Base-by-base conservation (phyloP, 2,113 vertebrate genomes). In the Planiliza haematocheilus region DNA sequence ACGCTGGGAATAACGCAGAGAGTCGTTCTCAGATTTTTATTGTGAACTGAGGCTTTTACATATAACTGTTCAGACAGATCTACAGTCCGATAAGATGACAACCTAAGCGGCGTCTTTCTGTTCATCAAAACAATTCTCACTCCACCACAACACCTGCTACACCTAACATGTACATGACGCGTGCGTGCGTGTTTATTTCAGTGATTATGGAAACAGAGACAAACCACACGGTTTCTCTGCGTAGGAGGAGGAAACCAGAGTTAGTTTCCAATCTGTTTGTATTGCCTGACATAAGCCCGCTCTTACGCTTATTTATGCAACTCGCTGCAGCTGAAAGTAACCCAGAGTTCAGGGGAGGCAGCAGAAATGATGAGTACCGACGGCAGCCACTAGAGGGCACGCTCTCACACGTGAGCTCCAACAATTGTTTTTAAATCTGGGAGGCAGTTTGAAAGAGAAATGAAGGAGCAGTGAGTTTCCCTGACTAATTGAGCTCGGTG, bases 181-280 rank as follows among this genome's bases (percentile, higher is more conserved):
- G 24, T 30, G 24, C 5, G 24, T 30, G 58, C 67, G 63, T 12
- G 70, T 70, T 74, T 69, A 68, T 77, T 63, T 83, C 56, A 75
- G 77, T 62, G 63, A 83, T 61, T 60, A 85, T 84, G 86, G 72
- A 90, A 88, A 89, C 70, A 50, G 30, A 79, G 57, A 60, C 21
- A 77, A 82, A 80, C 82, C 84, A 74, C 75, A 89, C 59, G 30
- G 66, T 77, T 81, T 86, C 64, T 70, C 53, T 84, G 82, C 24
- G 75, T 80, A 72, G 85, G 79, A 56, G 49, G 77, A 85, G 74
- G 83, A 87, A 89, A 85, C 64, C 79, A 84, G 38, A 67, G 78
- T 67, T 46, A 69, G 73, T 86, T 91, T 90, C 88, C 85, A 84
- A 74, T 57, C 78, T 56, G 72, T 74, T 53, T 85, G 43, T 70